phyloP scores from a whole-genome alignment of 30 jellyfish, hydroid and myxozoan genomes.

The Chironex yamaguchii region DNA sequence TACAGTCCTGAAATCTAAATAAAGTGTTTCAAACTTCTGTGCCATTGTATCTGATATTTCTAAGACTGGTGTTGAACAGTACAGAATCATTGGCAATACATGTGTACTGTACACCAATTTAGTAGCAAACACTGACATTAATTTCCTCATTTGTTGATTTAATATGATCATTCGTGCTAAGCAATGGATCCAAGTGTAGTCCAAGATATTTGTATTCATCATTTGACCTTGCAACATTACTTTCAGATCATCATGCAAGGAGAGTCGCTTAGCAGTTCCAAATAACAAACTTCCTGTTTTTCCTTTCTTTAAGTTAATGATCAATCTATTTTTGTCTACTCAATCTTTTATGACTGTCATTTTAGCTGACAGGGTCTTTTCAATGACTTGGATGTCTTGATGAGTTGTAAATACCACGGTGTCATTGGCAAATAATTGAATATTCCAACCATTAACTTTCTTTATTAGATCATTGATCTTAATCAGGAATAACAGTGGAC shows the following conservation, averaged over 20 bases:
- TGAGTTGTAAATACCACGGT: constrained; percentile 40
- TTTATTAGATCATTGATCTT: constrained; percentile 56
- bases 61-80: constrained; percentile 39
- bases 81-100: constrained; percentile 24
- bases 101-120: constrained; percentile 28
- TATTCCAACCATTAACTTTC: constrained; percentile 36
- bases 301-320: too few species aligned
- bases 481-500: constrained; percentile 65
- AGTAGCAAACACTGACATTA: constrained; percentile 16
- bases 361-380: constrained; percentile 23
- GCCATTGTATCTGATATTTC: constrained; percentile 18
- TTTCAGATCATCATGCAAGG: constrained; percentile 53
- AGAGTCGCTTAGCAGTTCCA: constrained; percentile 53
- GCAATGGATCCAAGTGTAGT: constrained; percentile 30
- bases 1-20: too few species aligned
- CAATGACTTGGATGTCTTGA: constrained; percentile 55
- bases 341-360: constrained; percentile 4
- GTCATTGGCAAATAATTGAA: constrained; percentile 70
- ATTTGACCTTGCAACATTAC: constrained; percentile 21
- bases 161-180: constrained; percentile 44
- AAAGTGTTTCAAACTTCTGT: too few species aligned
- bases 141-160: constrained; percentile 19
- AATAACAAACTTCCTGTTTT: constrained; percentile 25
- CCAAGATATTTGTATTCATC: constrained; percentile 50
- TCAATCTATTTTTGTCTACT: constrained; percentile 24